Conservation (phyloP, 2,797 vertebrate genomes). For the Setipinna tenuifilis region DNA sequence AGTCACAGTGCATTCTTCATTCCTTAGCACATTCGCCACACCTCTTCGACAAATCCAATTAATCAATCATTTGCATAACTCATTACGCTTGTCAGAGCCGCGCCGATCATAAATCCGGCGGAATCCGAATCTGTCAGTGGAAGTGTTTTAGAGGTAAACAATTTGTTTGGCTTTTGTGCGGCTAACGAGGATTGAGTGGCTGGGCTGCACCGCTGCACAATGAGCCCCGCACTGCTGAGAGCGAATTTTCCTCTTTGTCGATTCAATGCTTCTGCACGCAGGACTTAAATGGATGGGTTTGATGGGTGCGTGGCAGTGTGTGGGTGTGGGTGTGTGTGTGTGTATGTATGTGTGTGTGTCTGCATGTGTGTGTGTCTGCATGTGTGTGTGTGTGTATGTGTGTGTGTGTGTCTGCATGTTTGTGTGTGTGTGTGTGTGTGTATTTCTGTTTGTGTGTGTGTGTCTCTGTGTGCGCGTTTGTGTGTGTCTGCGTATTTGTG, state of each 20-base stretch:
- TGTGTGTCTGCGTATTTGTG: background rate
- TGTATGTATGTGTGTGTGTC: no score
- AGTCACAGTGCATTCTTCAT: conserved; percentile 45
- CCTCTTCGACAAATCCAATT: conserved; percentile 66
- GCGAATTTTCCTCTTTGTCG: conserved; percentile 39
- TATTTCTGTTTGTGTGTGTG: background rate
- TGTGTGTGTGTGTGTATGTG: no score
- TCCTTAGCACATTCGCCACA: conserved; percentile 57
- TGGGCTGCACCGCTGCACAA: conserved; percentile 32
- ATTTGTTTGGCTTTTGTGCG: conserved; percentile 65
- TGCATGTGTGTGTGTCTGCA: no score
- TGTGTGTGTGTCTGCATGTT: no score
- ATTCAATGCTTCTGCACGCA: background rate
- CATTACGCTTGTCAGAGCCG: conserved; percentile 71
- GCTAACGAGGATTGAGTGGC: conserved; percentile 69
- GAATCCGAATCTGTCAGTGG: conserved; percentile 68
- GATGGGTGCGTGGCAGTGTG: no score
- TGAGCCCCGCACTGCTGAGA: conserved; percentile 35
- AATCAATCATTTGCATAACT: conserved; percentile 76
- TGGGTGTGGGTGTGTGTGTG: no score
- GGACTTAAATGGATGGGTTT: background rate
- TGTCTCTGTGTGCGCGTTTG: background rate
- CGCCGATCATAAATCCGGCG: conserved; percentile 69
- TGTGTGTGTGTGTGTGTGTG: background rate
- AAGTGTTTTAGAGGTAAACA: conserved; percentile 67